Evolutionary conservation across 2,797 vertebrate species (phyloP).

Genomic region (Hyperoplus lanceolatus): DNA sequence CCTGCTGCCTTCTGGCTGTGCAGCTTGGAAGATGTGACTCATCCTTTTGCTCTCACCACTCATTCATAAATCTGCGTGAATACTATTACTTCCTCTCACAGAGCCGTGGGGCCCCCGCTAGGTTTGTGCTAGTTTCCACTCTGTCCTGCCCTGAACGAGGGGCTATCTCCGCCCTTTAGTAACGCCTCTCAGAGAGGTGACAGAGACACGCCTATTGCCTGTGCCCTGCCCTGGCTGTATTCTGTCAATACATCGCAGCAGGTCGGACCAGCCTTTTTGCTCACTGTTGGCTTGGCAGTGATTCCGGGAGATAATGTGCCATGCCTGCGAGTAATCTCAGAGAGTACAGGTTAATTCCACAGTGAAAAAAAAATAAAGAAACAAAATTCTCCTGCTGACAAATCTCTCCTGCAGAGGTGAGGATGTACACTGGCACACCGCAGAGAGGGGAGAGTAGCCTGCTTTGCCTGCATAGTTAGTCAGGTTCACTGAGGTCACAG

Average conservation of each 20-base stretch:
- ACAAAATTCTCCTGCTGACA: constrained; percentile 73
- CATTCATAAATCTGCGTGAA: constrained; percentile 85
- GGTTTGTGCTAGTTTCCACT: constrained; percentile 67
- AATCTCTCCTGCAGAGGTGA: constrained; percentile 74
- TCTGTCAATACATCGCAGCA: constrained; percentile 17
- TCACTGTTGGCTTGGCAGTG: constrained; percentile 61
- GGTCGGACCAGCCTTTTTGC: constrained; percentile 62
- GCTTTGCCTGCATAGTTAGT: constrained; percentile 69
- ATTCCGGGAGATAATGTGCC: constrained; percentile 75
- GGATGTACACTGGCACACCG: constrained; percentile 60
- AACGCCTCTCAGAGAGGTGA: constrained; percentile 58
- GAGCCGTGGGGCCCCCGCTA: constrained; percentile 48
- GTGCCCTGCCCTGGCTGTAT: constrained; percentile 35
- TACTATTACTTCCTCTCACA: constrained; percentile 80
- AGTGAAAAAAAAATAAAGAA: constrained; percentile 43
- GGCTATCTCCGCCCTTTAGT: constrained; percentile 57
- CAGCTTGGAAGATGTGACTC: constrained; percentile 81
- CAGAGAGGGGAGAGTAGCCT: constrained; percentile 49
- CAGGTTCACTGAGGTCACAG: constrained; percentile 70
- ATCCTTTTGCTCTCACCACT: constrained; percentile 78
- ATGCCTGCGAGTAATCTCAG: constrained; percentile 71
- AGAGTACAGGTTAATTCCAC: constrained; percentile 75
- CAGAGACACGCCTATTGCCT: constrained; percentile 48
- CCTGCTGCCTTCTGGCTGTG: constrained; percentile 77
- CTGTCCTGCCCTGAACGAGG: constrained; percentile 60